A percentile compares a stretch with the other conserved stretches of the same genome.
Evolutionary conservation across 2,888 invertebrate genomes (phyloP).

Genomic region (Pseudococcus longispinus): DNA sequence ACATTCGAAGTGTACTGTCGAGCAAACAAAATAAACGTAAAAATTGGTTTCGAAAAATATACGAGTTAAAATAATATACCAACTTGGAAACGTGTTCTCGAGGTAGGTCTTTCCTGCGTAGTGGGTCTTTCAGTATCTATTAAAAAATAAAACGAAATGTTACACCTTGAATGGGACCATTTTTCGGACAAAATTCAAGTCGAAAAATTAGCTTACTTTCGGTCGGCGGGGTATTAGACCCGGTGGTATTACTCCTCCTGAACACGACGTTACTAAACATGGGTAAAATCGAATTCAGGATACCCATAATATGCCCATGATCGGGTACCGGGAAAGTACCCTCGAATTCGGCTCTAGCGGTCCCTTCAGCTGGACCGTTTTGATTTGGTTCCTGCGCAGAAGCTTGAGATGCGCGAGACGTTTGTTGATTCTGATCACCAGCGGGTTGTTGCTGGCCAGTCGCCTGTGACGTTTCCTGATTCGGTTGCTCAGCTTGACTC

Average conservation of each 20-base stretch:
- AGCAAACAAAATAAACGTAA: background rate
- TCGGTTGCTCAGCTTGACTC: slow-evolving; percentile 3
- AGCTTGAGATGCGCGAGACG: background rate
- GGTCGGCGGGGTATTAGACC: background rate
- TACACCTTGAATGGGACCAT: background rate
- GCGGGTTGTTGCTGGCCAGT: background rate
- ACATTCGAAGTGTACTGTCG: slow-evolving; percentile 32
- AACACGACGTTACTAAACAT: slow-evolving; percentile 42
- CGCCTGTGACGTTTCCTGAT: slow-evolving; percentile 1
- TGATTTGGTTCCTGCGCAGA: background rate
- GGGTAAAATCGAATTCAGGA: slow-evolving; percentile 32
- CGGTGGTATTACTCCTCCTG: background rate
- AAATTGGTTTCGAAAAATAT: background rate
- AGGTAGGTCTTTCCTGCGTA: background rate
- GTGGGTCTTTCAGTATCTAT: background rate
- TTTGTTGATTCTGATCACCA: background rate
- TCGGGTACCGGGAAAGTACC: slow-evolving; percentile 25
- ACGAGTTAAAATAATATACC: background rate
- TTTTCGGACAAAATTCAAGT: background rate
- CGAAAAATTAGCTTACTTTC: background rate
- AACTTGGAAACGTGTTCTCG: background rate
- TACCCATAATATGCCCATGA: slow-evolving; percentile 5
- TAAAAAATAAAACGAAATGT: background rate
- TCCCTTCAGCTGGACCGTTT: background rate
- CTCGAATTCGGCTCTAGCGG: slow-evolving; percentile 6